Conservation (phyloP, 2,888 invertebrate genomes). For the Athetis lepigone region DNA sequence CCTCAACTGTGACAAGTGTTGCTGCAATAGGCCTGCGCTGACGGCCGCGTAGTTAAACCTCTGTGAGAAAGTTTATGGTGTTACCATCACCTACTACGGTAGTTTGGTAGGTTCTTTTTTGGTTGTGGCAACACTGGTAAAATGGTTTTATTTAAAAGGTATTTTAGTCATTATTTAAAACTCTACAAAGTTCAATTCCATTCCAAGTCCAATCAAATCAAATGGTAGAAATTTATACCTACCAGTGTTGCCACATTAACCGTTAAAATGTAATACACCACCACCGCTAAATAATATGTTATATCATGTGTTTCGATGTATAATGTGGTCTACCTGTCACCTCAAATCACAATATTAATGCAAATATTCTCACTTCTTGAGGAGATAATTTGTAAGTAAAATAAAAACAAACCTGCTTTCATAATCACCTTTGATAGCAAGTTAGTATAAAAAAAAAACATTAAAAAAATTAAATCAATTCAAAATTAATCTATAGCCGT, state of each 20-base stretch:
- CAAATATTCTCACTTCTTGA: slow-evolving; percentile 58
- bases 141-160: neutral
- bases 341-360: slow-evolving; percentile 58
- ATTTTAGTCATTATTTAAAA: neutral
- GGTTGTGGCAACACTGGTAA: slow-evolving; percentile 75
- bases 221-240: neutral
- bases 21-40: slow-evolving; percentile 89
- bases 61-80: slow-evolving; percentile 85
- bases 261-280: slow-evolving; percentile 63
- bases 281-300: slow-evolving; percentile 70
- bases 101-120: slow-evolving; percentile 49
- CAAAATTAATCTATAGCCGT: neutral
- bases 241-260: slow-evolving; percentile 72
- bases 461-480: neutral
- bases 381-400: slow-evolving; percentile 49
- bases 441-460: neutral
- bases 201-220: neutral
- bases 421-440: slow-evolving; percentile 52
- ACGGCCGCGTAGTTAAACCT: slow-evolving; percentile 90
- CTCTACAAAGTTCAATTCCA: neutral
- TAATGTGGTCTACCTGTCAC: slow-evolving; percentile 65
- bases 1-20: slow-evolving; percentile 88
- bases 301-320: slow-evolving; percentile 63
- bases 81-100: slow-evolving; percentile 86
- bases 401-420: slow-evolving; percentile 51